Evolutionary conservation across 2,888 invertebrate genomes (phyloP).

Genomic region (Mimachlamys varia): DNA sequence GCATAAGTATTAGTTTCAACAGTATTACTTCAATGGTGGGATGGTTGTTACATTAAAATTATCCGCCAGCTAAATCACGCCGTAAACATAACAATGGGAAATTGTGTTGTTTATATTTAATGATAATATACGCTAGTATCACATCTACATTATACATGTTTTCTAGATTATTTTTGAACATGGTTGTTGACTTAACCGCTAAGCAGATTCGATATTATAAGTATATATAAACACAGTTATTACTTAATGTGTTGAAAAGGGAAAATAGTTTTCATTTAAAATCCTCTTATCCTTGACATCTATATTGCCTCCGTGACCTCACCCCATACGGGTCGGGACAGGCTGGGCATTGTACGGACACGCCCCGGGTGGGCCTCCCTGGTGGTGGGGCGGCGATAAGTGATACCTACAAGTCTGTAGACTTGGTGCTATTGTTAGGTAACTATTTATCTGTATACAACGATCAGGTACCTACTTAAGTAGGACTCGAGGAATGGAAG

Average conservation of each 20-base stretch:
- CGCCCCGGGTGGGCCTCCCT: slow-evolving; percentile 5
- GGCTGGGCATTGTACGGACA: neutral
- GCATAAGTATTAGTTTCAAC: too few relatives aligned
- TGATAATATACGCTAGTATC: neutral
- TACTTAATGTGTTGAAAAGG: neutral
- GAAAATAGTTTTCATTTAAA: slow-evolving; percentile 14
- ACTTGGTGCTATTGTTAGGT: neutral
- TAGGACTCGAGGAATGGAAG: too few relatives aligned
- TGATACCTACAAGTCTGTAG: neutral
- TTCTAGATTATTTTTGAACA: neutral
- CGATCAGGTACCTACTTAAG: neutral
- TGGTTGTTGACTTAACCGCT: neutral
- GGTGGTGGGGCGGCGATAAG: slow-evolving; percentile 29
- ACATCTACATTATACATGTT: too few relatives aligned
- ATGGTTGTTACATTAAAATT: too few relatives aligned
- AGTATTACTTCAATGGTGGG: too few relatives aligned
- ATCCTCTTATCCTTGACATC: slow-evolving; percentile 19
- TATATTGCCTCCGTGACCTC: neutral
- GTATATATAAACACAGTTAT: neutral
- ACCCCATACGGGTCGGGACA: slow-evolving; percentile 23
- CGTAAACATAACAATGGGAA: too few relatives aligned
- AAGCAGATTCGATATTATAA: neutral
- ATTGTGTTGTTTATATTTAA: neutral
- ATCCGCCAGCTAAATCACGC: too few relatives aligned
- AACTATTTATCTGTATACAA: neutral